Conservation (phyloP, 2,797 vertebrate genomes). For the Mormyrus proboscirostris region DNA sequence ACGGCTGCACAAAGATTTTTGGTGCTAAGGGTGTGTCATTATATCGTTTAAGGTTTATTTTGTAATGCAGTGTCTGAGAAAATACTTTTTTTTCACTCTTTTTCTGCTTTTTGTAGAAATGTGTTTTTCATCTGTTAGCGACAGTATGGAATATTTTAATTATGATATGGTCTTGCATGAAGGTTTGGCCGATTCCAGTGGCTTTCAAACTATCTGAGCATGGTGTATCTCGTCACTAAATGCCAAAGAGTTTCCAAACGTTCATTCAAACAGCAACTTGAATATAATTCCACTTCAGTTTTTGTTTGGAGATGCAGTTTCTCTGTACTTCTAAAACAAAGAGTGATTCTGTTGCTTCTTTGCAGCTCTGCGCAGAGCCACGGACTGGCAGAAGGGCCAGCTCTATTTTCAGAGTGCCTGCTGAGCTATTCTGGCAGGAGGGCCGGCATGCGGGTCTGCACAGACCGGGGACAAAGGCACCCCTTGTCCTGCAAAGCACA, state of each 20-base stretch:
- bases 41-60: background rate
- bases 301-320: conserved; percentile 35
- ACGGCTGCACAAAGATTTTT: background rate
- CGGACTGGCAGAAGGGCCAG: conserved; percentile 54
- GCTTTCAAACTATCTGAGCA: background rate
- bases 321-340: conserved; percentile 41
- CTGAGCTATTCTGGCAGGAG: conserved; percentile 71
- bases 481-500: conserved; percentile 69
- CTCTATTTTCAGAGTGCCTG: conserved; percentile 70
- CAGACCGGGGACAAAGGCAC: conserved; percentile 70
- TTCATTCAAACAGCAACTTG: conserved; percentile 27
- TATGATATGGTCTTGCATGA: background rate
- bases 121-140: background rate
- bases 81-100: background rate
- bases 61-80: background rate
- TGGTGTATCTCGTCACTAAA: background rate
- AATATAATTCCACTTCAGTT: conserved; percentile 34
- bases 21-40: background rate
- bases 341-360: conserved; percentile 38
- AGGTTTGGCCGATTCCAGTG: background rate
- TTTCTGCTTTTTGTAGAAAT: background rate
- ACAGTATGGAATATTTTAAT: background rate
- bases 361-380: conserved; percentile 24
- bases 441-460: conserved; percentile 40
- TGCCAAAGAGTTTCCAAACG: background rate